Percentiles rank a stretch among this genome's conserved stretches.
Conservation (phyloP, 2,113 vertebrate species). For the Poeciliopsis turrubarensis region DNA sequence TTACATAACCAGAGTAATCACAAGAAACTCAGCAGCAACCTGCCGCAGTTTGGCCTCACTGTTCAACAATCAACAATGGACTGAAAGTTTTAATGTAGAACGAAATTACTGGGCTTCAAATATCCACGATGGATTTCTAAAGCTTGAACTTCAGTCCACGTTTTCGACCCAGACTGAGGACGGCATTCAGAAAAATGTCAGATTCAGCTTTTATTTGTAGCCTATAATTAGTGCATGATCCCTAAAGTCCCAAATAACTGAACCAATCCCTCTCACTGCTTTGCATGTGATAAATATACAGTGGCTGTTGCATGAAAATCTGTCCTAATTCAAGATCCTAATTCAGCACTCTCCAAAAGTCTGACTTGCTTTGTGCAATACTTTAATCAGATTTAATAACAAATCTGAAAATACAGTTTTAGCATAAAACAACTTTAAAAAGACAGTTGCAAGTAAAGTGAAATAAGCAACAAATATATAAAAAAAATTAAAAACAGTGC, state of each 20-base stretch:
- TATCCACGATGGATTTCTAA: neutral
- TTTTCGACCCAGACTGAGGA: too few species aligned
- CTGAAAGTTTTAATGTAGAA: neutral
- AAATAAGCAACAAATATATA: too few species aligned
- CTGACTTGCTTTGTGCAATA: slow-evolving; percentile 2
- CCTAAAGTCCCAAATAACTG: slow-evolving; percentile 14
- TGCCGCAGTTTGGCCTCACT: slow-evolving; percentile 1
- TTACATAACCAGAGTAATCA: slow-evolving; percentile 27
- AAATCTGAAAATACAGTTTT: too few species aligned
- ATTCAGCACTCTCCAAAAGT: neutral
- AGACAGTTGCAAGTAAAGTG: too few species aligned
- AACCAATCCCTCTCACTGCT: slow-evolving; percentile 21
- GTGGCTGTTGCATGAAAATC: slow-evolving; percentile 4
- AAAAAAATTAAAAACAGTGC: too few species aligned
- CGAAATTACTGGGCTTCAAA: too few species aligned
- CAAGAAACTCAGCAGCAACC: slow-evolving; percentile 6
- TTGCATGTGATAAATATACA: slow-evolving; percentile 5
- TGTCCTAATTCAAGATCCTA: slow-evolving; percentile 5
- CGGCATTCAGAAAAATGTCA: too few species aligned
- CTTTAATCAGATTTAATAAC: slow-evolving; percentile 9
- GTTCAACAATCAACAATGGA: neutral
- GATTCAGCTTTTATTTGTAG: too few species aligned
- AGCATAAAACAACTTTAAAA: too few species aligned
- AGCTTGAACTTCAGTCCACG: neutral
- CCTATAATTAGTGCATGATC: neutral